phyloP scores from a whole-genome alignment of 2,888 invertebrate genomes.

The Imbricaverruca yamaguchii region DNA sequence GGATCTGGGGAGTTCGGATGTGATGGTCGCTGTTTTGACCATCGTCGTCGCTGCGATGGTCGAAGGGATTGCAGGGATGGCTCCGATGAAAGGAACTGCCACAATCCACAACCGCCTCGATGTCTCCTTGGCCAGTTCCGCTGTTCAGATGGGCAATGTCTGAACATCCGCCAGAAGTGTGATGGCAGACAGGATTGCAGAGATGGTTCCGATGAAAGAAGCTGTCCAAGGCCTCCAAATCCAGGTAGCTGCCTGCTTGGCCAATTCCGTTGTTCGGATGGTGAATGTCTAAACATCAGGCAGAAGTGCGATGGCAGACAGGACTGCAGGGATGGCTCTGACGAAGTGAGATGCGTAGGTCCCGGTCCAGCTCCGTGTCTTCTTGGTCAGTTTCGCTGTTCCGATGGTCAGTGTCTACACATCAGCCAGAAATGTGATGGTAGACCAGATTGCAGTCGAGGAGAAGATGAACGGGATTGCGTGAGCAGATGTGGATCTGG shows the following conservation, averaged over 20 bases:
- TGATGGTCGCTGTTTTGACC: background rate
- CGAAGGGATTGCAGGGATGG: background rate
- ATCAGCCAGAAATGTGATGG: background rate
- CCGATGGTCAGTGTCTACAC: background rate
- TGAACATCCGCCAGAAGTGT: background rate
- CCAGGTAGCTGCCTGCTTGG: background rate
- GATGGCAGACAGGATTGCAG: background rate
- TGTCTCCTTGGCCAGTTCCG: background rate
- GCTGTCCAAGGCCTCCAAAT: background rate
- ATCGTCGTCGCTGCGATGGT: background rate
- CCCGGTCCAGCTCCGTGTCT: background rate
- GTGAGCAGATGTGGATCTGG: background rate
- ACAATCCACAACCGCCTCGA: background rate
- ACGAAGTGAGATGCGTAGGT: background rate
- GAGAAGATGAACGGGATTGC: background rate
- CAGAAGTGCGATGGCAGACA: background rate
- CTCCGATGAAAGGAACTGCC: background rate
- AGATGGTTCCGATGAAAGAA: background rate
- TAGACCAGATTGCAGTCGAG: background rate
- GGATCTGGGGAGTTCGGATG: background rate
- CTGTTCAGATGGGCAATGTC: background rate
- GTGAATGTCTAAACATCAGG: background rate
- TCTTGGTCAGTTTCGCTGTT: background rate
- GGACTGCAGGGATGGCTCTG: background rate
- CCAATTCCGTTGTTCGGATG: background rate